Percentiles rank a stretch among this genome's conserved stretches.
Conservation (phyloP, 2,797 vertebrate genomes). For the Buphagus erythrorhynchus region DNA sequence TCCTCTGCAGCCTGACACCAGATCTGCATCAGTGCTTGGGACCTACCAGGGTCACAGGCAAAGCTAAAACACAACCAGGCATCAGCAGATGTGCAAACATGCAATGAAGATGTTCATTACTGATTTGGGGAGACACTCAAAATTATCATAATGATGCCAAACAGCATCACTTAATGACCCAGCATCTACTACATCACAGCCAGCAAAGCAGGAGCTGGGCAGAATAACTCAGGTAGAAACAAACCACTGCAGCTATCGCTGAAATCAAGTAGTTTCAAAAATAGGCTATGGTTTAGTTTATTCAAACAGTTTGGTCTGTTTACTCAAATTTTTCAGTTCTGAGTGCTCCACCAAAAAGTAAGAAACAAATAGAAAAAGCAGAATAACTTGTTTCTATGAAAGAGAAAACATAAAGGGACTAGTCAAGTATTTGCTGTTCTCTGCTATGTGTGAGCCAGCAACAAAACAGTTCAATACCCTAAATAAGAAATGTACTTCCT, state of each 20-base stretch:
- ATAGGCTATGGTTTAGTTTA: background rate
- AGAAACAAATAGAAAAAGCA: background rate
- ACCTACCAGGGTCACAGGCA: background rate
- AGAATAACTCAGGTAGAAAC: background rate
- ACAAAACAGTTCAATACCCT: background rate
- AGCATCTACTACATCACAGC: background rate
- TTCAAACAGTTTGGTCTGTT: background rate
- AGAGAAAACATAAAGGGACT: background rate
- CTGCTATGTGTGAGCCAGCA: background rate
- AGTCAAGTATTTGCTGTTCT: background rate
- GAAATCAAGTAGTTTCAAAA: background rate
- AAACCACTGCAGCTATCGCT: background rate
- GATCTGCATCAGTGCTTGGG: fast-evolving
- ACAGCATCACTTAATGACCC: background rate
- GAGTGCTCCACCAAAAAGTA: background rate
- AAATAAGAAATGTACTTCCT: background rate
- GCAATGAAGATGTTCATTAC: background rate
- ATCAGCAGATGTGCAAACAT: background rate
- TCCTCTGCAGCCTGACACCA: background rate
- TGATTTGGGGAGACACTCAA: background rate
- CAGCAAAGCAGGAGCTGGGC: background rate
- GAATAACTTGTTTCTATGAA: background rate
- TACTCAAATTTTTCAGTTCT: background rate
- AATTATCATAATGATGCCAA: background rate
- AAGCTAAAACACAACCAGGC: background rate